phyloP scores from a whole-genome alignment of 2,888 invertebrate species.

The Nematopogon swammerdamellus region DNA sequence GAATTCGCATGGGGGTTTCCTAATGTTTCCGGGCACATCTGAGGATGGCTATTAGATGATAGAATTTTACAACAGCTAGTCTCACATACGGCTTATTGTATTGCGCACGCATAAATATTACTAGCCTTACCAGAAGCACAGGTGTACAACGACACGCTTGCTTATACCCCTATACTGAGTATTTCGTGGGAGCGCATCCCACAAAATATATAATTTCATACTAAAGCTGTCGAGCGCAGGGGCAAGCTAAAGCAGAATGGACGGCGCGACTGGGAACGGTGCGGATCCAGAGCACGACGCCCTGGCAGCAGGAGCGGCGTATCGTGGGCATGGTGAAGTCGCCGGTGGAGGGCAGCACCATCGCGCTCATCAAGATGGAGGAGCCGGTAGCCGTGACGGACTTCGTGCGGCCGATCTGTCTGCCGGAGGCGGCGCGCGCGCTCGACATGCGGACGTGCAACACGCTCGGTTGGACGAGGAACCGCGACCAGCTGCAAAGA shows the following conservation, averaged over 20 bases:
- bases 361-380: slow-evolving; percentile 77
- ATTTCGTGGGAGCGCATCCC: too few relatives aligned
- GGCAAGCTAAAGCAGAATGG: slow-evolving; percentile 88
- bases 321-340: slow-evolving; percentile 86
- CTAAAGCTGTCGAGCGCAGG: too few relatives aligned
- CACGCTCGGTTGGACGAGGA: slow-evolving; percentile 83
- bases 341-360: slow-evolving; percentile 84
- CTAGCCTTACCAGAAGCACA: too few relatives aligned
- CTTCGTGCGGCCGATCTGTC: slow-evolving; percentile 79
- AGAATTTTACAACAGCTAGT: too few relatives aligned
- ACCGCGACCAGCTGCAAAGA: slow-evolving; percentile 77
- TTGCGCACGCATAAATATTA: too few relatives aligned
- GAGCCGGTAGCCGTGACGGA: slow-evolving; percentile 73
- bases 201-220: too few relatives aligned
- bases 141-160: too few relatives aligned
- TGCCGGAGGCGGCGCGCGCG: slow-evolving; percentile 57
- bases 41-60: too few relatives aligned
- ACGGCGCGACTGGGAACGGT: slow-evolving; percentile 74
- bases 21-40: too few relatives aligned
- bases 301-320: slow-evolving; percentile 83
- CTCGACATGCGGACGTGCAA: slow-evolving; percentile 58
- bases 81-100: too few relatives aligned
- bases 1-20: too few relatives aligned
- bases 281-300: slow-evolving; percentile 73
- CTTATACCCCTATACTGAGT: too few relatives aligned